phyloP scores from a whole-genome alignment of 2,888 invertebrate genomes.

The Caenorhabditis sp. region DNA sequence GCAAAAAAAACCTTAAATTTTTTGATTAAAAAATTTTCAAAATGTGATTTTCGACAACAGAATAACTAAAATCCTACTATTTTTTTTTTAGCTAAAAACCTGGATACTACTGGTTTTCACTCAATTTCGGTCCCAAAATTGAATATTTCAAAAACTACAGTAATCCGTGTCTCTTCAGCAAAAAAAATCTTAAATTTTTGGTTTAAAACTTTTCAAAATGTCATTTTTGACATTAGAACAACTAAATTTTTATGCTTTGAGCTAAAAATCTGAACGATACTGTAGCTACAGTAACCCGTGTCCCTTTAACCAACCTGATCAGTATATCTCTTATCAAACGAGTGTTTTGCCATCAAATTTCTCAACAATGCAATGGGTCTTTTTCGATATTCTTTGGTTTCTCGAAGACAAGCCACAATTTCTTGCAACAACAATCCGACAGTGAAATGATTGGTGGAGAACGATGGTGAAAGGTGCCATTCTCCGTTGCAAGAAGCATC shows the following conservation, averaged over 20 bases:
- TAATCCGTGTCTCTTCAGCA: neutral
- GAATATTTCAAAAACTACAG: too few relatives aligned
- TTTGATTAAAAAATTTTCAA: too few relatives aligned
- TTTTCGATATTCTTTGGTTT: constrained; percentile 84
- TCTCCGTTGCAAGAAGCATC: constrained; percentile 70
- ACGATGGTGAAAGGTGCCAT: constrained; percentile 80
- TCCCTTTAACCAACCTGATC: constrained; percentile 79
- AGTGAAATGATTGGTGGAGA: constrained; percentile 88
- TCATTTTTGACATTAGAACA: neutral
- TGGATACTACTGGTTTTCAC: too few relatives aligned
- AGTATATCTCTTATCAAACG: constrained; percentile 88
- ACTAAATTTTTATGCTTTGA: too few relatives aligned
- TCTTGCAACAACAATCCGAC: constrained; percentile 88
- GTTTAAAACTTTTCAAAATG: too few relatives aligned
- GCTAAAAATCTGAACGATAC: too few relatives aligned
- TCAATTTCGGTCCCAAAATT: too few relatives aligned
- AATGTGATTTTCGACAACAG: neutral
- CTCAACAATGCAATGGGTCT: constrained; percentile 83
- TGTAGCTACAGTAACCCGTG: too few relatives aligned
- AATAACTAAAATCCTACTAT: too few relatives aligned
- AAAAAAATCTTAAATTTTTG: too few relatives aligned
- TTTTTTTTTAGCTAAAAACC: too few relatives aligned
- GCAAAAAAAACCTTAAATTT: too few relatives aligned
- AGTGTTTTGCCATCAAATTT: constrained; percentile 90
- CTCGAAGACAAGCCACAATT: constrained; percentile 85